These are phyloP conservation scores for Zoroaster sp. DNA, from an alignment of 53 echinoderm and acorn worm genomes.

Conservation along the genomic window DNA sequence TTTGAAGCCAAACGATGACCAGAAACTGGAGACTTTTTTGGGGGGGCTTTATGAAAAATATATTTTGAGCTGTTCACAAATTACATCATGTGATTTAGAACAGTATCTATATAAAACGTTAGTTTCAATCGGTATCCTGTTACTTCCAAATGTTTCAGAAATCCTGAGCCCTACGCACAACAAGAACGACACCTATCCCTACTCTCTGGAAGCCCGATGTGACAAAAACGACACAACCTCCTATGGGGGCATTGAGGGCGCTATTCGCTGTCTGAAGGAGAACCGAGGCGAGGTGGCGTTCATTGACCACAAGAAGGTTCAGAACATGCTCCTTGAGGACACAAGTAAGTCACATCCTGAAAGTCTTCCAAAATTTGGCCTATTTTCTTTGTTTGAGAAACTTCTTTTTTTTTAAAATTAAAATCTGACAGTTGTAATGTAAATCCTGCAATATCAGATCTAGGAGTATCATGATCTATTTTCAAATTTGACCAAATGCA, in stretches of 20 bases:
- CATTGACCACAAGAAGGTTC: slow-evolving; percentile 78
- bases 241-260: slow-evolving; percentile 64
- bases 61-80: no score
- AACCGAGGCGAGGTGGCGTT: slow-evolving; percentile 80
- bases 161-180: slow-evolving; percentile 64
- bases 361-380: neutral
- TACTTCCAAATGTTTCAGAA: no score
- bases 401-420: neutral
- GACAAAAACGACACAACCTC: neutral
- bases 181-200: slow-evolving; percentile 81
- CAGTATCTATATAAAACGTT: no score
- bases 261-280: slow-evolving; percentile 64
- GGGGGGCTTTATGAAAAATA: no score
- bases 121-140: no score
- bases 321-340: slow-evolving; percentile 26
- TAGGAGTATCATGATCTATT: neutral
- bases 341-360: neutral
- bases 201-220: slow-evolving; percentile 58
- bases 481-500: neutral
- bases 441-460: no score
- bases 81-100: no score
- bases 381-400: neutral
- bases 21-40: no score
- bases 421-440: no score
- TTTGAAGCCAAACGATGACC: no score